Base-by-base conservation (phyloP, 2,888 invertebrate genomes). In the Hydriomena furcata region DNA sequence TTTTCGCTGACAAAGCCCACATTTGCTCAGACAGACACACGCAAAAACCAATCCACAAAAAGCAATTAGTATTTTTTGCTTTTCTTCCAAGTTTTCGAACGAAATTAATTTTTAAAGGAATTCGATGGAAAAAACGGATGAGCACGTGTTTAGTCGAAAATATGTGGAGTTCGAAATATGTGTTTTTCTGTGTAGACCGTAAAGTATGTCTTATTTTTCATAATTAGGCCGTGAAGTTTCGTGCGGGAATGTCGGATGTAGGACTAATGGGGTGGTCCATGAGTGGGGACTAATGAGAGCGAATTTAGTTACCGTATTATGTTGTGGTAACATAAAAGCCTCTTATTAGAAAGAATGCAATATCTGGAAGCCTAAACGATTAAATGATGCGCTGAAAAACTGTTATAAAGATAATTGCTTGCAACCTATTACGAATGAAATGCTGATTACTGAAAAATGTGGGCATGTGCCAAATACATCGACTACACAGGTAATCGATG, bases 1-100 rank as follows among this genome's bases (percentile, higher is more conserved):
- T 89, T 89, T 89, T 76, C 85, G 38, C 76, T 89, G 89, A 88
- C 89, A 89, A 87, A 87, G 80, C 79, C 81, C 89, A 89, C 87
- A 85, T 89, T 88, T 86, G 84, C 83, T 82, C 75, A 79, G 68
- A 71, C 73, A 74, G 71, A 76, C 72, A 75, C 69, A 71, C 76
- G 82, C 80, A 88, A 89, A 89, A 89, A 89, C 82, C 65, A 63
- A 73, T 66, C 66, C 73, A 84, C 82, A 88, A 89, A 90, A 89
- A 88, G 84, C 84, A 89, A 89, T 89, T 89, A 86, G 68, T 74
- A 82, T 86, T 90, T 89, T 89, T 88, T 84, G 76, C 73, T 44
- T 41, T 53, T 54, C 32, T 45, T 41, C 51, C 35, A 32, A 46
- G 46, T 42, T 80, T 82, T 76, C 78, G 72, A 73, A 73, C 71